These are phyloP conservation scores for Procambarus clarkii DNA, from an alignment of 1,140 invertebrate species.

Conservation along the genomic window DNA sequence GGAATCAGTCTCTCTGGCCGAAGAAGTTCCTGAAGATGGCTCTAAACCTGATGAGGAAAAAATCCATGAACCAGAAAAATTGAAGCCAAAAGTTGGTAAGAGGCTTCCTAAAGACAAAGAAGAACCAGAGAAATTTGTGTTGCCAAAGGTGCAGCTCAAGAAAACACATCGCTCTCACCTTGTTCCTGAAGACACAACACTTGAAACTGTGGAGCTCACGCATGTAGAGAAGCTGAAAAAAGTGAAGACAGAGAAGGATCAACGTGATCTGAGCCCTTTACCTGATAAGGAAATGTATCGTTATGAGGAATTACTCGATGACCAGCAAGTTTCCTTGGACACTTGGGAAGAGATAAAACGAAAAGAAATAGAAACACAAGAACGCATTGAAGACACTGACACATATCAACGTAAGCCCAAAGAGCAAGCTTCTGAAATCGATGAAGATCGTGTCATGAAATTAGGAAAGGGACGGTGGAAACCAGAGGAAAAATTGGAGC, in stretches of 20 bases:
- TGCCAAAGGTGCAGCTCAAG: constrained; percentile 31
- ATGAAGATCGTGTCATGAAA: constrained; percentile 30
- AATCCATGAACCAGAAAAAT: constrained; percentile 8
- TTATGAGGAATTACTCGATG: constrained; percentile 33
- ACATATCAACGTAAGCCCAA: constrained; percentile 34
- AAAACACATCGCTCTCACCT: constrained; percentile 32
- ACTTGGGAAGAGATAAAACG: constrained; percentile 15
- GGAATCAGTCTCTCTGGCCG: background rate
- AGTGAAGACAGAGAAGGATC: constrained; percentile 40
- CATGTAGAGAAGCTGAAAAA: constrained; percentile 63
- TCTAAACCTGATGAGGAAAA: background rate
- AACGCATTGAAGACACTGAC: constrained; percentile 74
- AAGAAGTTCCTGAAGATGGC: constrained; percentile 3
- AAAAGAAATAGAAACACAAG: constrained; percentile 35
- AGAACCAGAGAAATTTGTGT: constrained; percentile 30
- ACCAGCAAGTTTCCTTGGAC: constrained; percentile 26
- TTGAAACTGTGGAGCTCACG: constrained; percentile 52
- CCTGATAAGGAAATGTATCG: constrained; percentile 32
- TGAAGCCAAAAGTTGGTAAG: background rate
- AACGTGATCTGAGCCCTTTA: constrained; percentile 32
- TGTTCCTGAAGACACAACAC: constrained; percentile 61
- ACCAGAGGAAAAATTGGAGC: constrained; percentile 51
- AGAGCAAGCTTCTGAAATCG: constrained; percentile 3
- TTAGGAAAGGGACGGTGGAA: constrained; percentile 23
- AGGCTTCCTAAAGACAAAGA: constrained; percentile 16